Conservation (phyloP, 2,888 invertebrate genomes). For the Choristoneura rosaceana region DNA sequence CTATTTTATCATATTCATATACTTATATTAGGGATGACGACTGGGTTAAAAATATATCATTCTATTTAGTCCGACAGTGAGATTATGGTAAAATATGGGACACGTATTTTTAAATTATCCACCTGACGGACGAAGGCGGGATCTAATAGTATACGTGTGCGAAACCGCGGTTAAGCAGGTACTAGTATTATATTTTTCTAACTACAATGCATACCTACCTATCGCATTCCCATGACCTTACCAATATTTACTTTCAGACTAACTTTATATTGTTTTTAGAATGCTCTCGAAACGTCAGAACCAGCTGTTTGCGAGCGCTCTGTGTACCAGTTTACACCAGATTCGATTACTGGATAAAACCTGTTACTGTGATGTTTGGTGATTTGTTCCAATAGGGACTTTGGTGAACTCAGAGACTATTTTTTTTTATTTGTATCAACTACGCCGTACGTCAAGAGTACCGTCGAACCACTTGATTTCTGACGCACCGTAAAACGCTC, state of each 20-base stretch:
- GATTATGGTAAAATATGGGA: no score
- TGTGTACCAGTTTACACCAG: constrained; percentile 23
- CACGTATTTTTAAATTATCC: no score
- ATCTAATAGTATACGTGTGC: no score
- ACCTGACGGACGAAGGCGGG: no score
- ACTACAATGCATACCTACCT: not conserved
- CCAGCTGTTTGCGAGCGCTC: constrained; percentile 30
- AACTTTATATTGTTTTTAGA: not conserved
- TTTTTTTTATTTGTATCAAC: not conserved
- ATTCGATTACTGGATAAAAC: constrained; percentile 26
- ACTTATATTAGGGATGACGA: no score
- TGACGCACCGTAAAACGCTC: no score
- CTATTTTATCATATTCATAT: no score
- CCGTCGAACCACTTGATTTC: no score
- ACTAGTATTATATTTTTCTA: not conserved
- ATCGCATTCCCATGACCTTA: not conserved
- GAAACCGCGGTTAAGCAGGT: no score
- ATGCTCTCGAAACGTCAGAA: constrained; percentile 12
- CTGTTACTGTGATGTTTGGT: constrained; percentile 27
- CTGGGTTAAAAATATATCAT: no score
- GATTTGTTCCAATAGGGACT: constrained; percentile 9
- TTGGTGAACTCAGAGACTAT: not conserved
- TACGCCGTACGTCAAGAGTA: no score
- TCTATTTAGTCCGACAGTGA: no score
- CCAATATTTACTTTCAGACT: not conserved